These are phyloP conservation scores for Novumbra hubbsi DNA, from an alignment of 2,797 vertebrate genomes.

Conservation along the genomic window DNA sequence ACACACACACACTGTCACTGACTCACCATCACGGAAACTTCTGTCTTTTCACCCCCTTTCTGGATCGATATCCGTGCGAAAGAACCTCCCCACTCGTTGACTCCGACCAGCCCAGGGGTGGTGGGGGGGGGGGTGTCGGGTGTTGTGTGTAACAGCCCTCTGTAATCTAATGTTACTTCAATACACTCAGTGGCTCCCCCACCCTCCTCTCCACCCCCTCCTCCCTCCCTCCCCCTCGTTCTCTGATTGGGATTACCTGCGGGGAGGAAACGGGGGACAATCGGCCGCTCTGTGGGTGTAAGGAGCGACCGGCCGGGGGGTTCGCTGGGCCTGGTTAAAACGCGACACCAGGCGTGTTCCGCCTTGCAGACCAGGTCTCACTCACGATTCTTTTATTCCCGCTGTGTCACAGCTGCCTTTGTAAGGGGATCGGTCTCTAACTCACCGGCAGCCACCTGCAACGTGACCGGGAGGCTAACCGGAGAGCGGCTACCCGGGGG, in stretches of 20 bases:
- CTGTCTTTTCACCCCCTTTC: constrained; percentile 37
- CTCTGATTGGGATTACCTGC: constrained; percentile 45
- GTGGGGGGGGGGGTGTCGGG: neutral
- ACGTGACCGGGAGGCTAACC: constrained; percentile 31
- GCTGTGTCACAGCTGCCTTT: constrained; percentile 64
- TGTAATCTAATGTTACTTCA: constrained; percentile 1
- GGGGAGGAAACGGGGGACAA: constrained; percentile 25
- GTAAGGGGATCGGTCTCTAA: constrained; percentile 59
- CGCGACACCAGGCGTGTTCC: constrained; percentile 56
- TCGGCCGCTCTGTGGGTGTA: constrained; percentile 38
- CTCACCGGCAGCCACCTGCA: neutral
- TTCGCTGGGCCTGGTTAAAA: constrained; percentile 17
- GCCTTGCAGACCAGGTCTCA: constrained; percentile 48
- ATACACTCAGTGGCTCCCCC: neutral
- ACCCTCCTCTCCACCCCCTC: constrained; percentile 22
- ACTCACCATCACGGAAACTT: neutral
- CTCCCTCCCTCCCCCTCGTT: constrained; percentile 14
- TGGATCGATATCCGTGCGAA: constrained; percentile 58
- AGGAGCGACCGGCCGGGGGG: neutral
- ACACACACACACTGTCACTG: neutral
- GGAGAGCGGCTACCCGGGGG: constrained; percentile 51
- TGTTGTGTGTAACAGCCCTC: neutral
- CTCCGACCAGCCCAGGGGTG: neutral
- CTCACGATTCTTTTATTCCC: constrained; percentile 49
- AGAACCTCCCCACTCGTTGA: constrained; percentile 9